Base-by-base conservation (phyloP, 2,888 invertebrate genomes). In the Acronicta alni region DNA sequence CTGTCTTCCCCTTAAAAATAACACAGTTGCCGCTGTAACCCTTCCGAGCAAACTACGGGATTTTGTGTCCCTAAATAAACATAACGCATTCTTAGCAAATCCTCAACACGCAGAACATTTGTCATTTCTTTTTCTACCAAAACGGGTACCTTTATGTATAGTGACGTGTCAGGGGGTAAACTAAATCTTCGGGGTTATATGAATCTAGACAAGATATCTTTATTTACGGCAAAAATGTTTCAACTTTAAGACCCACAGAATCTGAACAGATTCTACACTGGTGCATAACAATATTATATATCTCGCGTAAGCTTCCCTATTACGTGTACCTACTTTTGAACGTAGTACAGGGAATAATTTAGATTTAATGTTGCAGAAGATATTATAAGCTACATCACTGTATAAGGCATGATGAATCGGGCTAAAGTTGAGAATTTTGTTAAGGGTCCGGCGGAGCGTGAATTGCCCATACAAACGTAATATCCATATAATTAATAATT, bases 351-450 rank as follows among this genome's bases (percentile, higher is more conserved):
- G 71, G 79, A 83, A 87, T 89, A 89, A 86, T 85, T 89, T 85
- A 86, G 81, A 87, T 81, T 88, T 85, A 89, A 90, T 88, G 88
- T 85, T 72, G 77, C 75, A 84, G 84, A 90, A 89, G 87, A 87
- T 89, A 87, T 87, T 88, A 86, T 89, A 88, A 89, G 84, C 87
- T 83, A 83, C 82, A 81, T 82, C 80, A 78, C 83, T 85, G 83
- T 69, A 60, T 80, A 86, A 81, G 83, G 77, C 82, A 87, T 89
- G 88, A 89, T 91, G 87, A 90, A 91, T 90, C 83, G 88, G 77
- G 75, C 63, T 68, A 83, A 89, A 90, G 82, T 91, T 89, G 75
- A 77, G 82, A 87, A 87, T 85, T 86, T 88, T 82, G 84, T 81
- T 75, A 88, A n/a, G n/a, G n/a, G n/a, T n/a, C n/a, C n/a, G n/a